Evolutionary conservation across 2,797 vertebrate species (phyloP).

Genomic region (Remorina albescens): DNA sequence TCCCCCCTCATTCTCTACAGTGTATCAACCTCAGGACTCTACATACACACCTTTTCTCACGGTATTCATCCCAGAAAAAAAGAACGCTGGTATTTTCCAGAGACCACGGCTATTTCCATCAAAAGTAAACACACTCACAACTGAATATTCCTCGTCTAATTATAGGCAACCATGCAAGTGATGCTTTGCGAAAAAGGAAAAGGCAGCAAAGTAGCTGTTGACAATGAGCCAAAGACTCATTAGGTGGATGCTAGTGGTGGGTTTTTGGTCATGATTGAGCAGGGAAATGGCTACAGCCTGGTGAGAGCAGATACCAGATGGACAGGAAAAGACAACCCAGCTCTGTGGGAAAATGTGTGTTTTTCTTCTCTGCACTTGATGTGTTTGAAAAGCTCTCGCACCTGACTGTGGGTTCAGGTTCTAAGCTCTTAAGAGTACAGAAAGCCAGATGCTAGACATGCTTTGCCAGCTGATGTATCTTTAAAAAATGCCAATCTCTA

Average conservation of each 20-base stretch:
- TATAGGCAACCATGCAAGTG: not conserved
- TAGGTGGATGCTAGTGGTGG: conserved; percentile 4
- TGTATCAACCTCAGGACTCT: conserved; percentile 20
- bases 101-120: not conserved
- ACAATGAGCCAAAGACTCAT: conserved; percentile 20
- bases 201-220: conserved; percentile 7
- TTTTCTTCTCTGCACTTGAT: conserved; percentile 2
- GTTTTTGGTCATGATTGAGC: conserved; percentile 22
- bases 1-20: conserved; percentile 24
- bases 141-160: conserved; percentile 6
- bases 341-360: not conserved
- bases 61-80: not conserved
- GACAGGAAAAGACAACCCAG: conserved; percentile 16
- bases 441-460: conserved; percentile 23
- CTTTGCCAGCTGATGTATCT: conserved; percentile 30
- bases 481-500: conserved; percentile 32
- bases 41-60: not conserved
- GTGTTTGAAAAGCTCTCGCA: conserved; percentile 36
- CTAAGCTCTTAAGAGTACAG: conserved; percentile 14
- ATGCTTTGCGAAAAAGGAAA: not conserved
- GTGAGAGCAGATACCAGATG: conserved; percentile 26
- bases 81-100: conserved; percentile 5
- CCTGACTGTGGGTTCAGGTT: conserved; percentile 33
- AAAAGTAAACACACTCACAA: conserved; percentile 8
- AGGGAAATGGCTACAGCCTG: not conserved